Evolutionary conservation across 2,797 vertebrate species (phyloP).

Genomic region (Coregonus sp.): DNA sequence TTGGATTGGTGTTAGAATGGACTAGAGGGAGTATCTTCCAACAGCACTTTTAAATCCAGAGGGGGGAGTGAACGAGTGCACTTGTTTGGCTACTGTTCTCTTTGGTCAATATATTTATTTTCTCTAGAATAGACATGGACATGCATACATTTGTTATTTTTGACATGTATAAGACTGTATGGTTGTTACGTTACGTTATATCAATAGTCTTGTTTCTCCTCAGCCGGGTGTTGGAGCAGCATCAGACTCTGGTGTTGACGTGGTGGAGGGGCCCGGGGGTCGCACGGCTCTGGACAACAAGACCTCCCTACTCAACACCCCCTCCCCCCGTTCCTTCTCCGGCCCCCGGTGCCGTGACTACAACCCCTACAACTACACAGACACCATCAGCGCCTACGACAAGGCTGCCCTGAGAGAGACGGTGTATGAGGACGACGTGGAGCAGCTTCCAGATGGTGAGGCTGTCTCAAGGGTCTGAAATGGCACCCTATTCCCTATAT

Average conservation of each 20-base stretch:
- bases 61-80: too few relatives aligned
- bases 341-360: slow-evolving; percentile 87
- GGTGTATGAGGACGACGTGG: slow-evolving; percentile 84
- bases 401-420: slow-evolving; percentile 86
- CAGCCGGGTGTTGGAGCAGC: slow-evolving; percentile 75
- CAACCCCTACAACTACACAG: slow-evolving; percentile 87
- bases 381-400: slow-evolving; percentile 84
- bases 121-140: too few relatives aligned
- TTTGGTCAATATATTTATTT: too few relatives aligned
- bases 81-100: too few relatives aligned
- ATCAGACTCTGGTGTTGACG: slow-evolving; percentile 70
- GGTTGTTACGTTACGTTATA: too few relatives aligned
- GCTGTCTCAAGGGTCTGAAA: not conserved
- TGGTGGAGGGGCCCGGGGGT: slow-evolving; percentile 84
- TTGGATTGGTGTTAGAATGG: too few relatives aligned
- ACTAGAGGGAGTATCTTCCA: too few relatives aligned
- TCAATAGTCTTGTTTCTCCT: slow-evolving; percentile 25
- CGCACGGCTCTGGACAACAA: slow-evolving; percentile 94
- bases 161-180: too few relatives aligned
- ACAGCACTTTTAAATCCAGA: too few relatives aligned
- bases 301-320: slow-evolving; percentile 92
- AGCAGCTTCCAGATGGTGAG: slow-evolving; percentile 87
- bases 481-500: not conserved
- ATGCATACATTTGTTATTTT: too few relatives aligned
- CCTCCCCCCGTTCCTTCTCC: slow-evolving; percentile 84